These are phyloP conservation scores for Eulemur mongoz DNA, from an alignment of 2,797 vertebrate species.

Conservation along the genomic window DNA sequence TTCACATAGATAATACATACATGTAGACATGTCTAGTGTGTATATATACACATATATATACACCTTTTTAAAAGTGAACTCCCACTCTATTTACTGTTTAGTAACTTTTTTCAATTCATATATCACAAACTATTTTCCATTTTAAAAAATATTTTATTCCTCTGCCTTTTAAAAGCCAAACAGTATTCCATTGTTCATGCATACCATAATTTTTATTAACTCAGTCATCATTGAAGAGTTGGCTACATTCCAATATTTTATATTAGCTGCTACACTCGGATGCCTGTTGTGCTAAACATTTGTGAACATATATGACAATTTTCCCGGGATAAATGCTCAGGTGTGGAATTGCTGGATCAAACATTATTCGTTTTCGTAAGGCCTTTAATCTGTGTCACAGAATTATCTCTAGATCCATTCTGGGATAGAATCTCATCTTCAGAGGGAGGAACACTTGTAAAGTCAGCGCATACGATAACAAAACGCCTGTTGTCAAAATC, in stretches of 20 bases:
- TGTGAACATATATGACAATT: background rate
- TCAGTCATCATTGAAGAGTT: background rate
- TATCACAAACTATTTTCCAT: background rate
- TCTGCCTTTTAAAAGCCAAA: background rate
- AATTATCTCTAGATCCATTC: background rate
- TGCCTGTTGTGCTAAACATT: background rate
- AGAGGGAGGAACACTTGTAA: background rate
- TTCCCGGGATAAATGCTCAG: background rate
- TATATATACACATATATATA: background rate
- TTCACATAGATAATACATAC: background rate
- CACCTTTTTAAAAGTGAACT: background rate
- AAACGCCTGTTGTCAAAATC: background rate
- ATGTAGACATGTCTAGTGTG: background rate
- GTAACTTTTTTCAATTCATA: background rate
- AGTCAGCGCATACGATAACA: background rate
- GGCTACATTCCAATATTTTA: background rate
- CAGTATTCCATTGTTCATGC: background rate
- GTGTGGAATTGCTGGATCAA: background rate
- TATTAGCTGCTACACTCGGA: background rate
- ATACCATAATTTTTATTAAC: background rate
- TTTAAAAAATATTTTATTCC: background rate
- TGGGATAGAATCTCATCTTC: background rate
- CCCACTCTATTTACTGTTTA: background rate
- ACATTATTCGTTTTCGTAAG: background rate
- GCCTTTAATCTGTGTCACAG: background rate